Conservation (phyloP, 2,113 vertebrate genomes). For the Calidris pugnax region DNA sequence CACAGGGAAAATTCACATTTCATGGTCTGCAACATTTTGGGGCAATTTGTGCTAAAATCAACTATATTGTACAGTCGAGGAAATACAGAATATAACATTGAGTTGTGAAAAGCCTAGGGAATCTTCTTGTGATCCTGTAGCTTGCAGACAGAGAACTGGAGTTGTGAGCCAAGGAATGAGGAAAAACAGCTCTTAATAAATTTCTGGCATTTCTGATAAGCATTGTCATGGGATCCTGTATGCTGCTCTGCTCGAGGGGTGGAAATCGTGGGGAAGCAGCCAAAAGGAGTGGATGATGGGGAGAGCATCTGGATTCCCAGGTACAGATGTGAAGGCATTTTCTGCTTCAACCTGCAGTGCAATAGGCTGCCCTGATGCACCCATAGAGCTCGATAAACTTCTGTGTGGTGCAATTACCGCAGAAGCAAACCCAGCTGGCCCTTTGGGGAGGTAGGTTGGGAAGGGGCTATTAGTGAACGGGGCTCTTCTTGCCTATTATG, state of each 20-base stretch:
- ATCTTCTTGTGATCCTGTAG: not conserved
- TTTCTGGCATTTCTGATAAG: not conserved
- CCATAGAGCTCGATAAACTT: not conserved
- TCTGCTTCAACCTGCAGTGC: not conserved
- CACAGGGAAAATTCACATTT: slow-evolving; percentile 5
- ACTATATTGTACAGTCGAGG: not conserved
- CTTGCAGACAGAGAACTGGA: not conserved
- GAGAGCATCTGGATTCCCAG: not conserved
- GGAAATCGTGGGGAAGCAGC: not conserved
- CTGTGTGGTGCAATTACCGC: not conserved
- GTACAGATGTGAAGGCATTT: not conserved
- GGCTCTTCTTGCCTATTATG: not conserved
- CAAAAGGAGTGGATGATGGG: not conserved
- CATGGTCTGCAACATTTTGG: not conserved
- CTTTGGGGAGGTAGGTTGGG: not conserved
- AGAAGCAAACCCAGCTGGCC: not conserved
- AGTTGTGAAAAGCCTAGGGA: not conserved
- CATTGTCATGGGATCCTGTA: not conserved
- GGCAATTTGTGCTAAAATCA: slow-evolving; percentile 30
- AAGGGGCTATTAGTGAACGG: not conserved
- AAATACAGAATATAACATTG: not conserved
- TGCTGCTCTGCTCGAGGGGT: not conserved
- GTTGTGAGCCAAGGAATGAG: not conserved
- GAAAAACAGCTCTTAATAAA: not conserved
- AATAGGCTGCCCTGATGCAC: not conserved